Base-by-base conservation (phyloP, 2,797 vertebrate genomes). In the Amniataba percoides region DNA sequence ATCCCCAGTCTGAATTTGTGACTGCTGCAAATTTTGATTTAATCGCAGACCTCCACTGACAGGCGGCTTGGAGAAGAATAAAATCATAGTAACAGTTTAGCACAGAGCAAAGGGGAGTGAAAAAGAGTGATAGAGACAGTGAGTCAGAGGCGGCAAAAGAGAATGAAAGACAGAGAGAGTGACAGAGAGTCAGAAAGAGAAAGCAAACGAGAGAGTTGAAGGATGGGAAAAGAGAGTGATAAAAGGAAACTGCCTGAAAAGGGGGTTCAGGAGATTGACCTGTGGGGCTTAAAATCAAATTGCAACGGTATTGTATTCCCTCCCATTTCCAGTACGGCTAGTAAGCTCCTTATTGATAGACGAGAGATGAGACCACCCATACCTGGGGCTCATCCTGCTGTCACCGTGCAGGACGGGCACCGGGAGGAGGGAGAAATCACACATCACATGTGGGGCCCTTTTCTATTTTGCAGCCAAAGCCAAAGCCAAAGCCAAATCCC, bases 261-360 rank as follows among this genome's bases (percentile, higher is more conserved):
- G 66, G 71, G 87, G 88, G 94, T 95, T 93, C 93, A 93, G 80
- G 81, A 92, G 95, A 95, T 95, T 95, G 95, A 95, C 95, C 95
- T 86, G 78, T 86, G 85, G 93, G 93, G 94, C 93, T 94, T 95
- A 92, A 93, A 95, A 94, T 94, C 93, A 95, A 95, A 95, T 95
- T 96, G 94, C 90, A 87, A 90, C 57, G 58, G 92, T 88, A 95
- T 96, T 95, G 94, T 95, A 95, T 94, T 95, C 93, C 94, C 92
- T 93, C 93, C 92, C 93, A 93, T 95, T 94, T 92, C 86, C 93
- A 93, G 93, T 94, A 90, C 83, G 87, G 89, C 87, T 66, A 87
- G 91, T 96, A 96, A 96, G 94, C 94, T 93, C 77, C 95, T 96
- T 95, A 95, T 95, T 95, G 95, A 96, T 94, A 94, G 94, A 94